Percentiles rank a stretch among this genome's conserved stretches.
Conservation (phyloP, 2,113 vertebrate species). For the Acrocephalus arundinaceus region DNA sequence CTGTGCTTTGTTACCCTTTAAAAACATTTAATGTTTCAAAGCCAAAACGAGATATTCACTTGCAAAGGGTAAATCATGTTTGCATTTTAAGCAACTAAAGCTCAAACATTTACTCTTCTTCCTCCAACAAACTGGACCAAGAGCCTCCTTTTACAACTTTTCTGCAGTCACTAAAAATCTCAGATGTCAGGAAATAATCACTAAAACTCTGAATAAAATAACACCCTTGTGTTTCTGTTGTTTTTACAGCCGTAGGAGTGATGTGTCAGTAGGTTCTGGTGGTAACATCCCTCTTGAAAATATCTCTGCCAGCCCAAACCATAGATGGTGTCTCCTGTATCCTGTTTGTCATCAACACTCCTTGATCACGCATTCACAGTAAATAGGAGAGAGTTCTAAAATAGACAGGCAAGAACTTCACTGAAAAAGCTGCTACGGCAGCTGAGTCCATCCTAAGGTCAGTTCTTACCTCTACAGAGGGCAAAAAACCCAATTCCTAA, state of each 20-base stretch:
- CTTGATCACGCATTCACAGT: background rate
- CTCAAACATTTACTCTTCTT: background rate
- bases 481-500: background rate
- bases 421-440: background rate
- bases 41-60: background rate
- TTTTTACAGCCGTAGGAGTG: background rate
- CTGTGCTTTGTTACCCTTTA: background rate
- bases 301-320: background rate
- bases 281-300: background rate
- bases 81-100: background rate
- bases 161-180: background rate
- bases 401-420: background rate
- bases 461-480: background rate
- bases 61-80: background rate
- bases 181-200: background rate
- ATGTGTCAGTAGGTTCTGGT: background rate
- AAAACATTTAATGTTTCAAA: background rate
- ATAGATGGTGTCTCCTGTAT: rapidly evolving
- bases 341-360: background rate
- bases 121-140: background rate
- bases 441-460: background rate
- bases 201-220: background rate
- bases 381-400: background rate
- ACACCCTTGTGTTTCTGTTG: background rate
- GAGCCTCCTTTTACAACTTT: background rate